phyloP scores from a whole-genome alignment of 2,888 invertebrate genomes.

The Timandra comae region DNA sequence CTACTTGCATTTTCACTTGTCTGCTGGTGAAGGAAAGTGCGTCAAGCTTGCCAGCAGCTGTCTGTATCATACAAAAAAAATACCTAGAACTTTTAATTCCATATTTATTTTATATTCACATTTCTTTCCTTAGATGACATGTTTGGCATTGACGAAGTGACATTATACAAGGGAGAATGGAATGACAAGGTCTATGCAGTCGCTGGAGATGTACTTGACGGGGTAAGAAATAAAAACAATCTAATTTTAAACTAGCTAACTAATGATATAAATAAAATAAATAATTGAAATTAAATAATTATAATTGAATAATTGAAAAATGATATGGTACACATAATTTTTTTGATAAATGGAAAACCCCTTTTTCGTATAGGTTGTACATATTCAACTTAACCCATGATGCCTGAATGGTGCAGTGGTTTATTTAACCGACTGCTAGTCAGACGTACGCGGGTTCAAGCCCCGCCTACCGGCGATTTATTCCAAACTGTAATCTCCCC shows the following conservation, averaged over 20 bases:
- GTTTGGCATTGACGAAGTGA: conserved; percentile 95
- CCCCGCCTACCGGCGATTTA: conserved; percentile 19
- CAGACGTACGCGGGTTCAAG: conserved; percentile 40
- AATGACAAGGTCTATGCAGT: conserved; percentile 92
- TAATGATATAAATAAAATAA: not conserved
- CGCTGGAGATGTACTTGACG: conserved; percentile 96
- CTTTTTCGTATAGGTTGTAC: too few species aligned
- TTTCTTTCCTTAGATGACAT: conserved; percentile 90
- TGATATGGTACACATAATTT: too few species aligned
- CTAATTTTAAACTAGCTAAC: not conserved
- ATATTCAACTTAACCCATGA: too few species aligned
- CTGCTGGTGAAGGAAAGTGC: too few species aligned
- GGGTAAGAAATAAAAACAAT: conserved; percentile 77
- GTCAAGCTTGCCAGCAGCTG: too few species aligned
- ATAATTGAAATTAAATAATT: not conserved
- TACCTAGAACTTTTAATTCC: too few species aligned
- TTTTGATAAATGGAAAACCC: too few species aligned
- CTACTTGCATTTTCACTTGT: too few species aligned
- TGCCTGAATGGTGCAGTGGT: conserved; percentile 24
- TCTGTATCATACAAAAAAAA: too few species aligned
- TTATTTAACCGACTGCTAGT: not conserved
- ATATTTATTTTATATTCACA: too few species aligned
- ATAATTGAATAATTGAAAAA: too few species aligned
- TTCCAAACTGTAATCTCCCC: too few species aligned
- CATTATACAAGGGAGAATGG: conserved; percentile 91